These are phyloP conservation scores for Spondyliosoma cantharus DNA, from an alignment of 2,797 vertebrate genomes.

Conservation along the genomic window DNA sequence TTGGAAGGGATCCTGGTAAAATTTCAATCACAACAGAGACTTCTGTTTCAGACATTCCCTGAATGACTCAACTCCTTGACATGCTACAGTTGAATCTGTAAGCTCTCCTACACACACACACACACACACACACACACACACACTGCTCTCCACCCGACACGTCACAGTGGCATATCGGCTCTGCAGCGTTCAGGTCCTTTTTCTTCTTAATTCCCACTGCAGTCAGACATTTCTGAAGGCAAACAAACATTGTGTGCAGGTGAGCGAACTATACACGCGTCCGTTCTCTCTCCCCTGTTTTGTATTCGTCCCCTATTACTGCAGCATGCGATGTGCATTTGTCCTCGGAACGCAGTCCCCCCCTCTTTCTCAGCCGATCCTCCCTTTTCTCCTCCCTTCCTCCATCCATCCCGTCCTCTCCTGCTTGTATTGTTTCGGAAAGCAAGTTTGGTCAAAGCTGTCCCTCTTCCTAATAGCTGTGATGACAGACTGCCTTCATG, in stretches of 20 bases:
- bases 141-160: constrained; percentile 17
- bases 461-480: constrained; percentile 31
- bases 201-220: constrained; percentile 62
- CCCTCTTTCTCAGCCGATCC: constrained; percentile 20
- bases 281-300: constrained; percentile 59
- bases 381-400: constrained; percentile 15
- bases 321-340: constrained; percentile 72
- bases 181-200: constrained; percentile 61
- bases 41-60: constrained; percentile 70
- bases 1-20: constrained; percentile 69
- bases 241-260: constrained; percentile 52
- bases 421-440: constrained; percentile 34
- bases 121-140: constrained; percentile 35
- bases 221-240: constrained; percentile 56
- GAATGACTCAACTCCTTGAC: constrained; percentile 75
- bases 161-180: constrained; percentile 54
- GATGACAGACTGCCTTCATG: constrained; percentile 33
- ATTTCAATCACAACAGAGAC: constrained; percentile 65
- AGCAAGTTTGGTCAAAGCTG: constrained; percentile 37
- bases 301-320: constrained; percentile 77
- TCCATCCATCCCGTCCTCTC: constrained; percentile 48
- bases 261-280: constrained; percentile 50
- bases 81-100: constrained; percentile 58
- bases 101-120: constrained; percentile 38
- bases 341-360: constrained; percentile 72